phyloP scores from a whole-genome alignment of 2,113 vertebrate species.

The Etheostoma cragini region DNA sequence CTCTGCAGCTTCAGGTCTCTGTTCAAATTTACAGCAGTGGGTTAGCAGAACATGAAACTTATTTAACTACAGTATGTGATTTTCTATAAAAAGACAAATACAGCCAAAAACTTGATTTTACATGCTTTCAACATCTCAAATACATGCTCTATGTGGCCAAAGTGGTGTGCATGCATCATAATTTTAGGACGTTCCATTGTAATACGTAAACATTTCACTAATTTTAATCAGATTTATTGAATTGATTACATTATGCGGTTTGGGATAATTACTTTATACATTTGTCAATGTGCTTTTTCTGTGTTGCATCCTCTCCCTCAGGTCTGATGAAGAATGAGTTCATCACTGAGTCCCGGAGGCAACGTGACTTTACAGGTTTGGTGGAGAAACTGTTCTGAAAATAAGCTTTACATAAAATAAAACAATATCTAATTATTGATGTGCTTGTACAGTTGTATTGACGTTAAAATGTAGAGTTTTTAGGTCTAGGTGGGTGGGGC shows the following conservation, averaged over 20 bases:
- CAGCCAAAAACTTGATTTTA: not conserved
- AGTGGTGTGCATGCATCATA: not conserved
- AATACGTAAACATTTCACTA: not conserved
- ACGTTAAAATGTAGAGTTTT: not conserved
- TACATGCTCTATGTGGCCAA: too few species aligned
- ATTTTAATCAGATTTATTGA: not conserved
- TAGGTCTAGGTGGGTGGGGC: too few species aligned
- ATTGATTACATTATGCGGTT: not conserved
- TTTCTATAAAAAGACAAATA: too few species aligned
- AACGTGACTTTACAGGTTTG: conserved; percentile 70
- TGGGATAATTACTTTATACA: not conserved
- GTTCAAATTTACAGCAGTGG: too few species aligned
- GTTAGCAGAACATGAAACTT: too few species aligned
- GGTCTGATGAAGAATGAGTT: conserved; percentile 68
- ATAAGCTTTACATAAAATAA: not conserved
- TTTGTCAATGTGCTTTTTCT: not conserved
- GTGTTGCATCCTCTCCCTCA: not conserved
- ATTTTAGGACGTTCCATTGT: not conserved
- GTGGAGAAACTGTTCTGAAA: not conserved
- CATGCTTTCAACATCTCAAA: too few species aligned
- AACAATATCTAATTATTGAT: not conserved
- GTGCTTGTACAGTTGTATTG: not conserved
- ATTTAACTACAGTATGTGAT: too few species aligned
- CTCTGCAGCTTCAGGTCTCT: not conserved
- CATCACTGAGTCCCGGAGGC: conserved; percentile 33